These are phyloP conservation scores for Trachops cirrhosus DNA, from an alignment of 2,797 vertebrate species.

Conservation along the genomic window DNA sequence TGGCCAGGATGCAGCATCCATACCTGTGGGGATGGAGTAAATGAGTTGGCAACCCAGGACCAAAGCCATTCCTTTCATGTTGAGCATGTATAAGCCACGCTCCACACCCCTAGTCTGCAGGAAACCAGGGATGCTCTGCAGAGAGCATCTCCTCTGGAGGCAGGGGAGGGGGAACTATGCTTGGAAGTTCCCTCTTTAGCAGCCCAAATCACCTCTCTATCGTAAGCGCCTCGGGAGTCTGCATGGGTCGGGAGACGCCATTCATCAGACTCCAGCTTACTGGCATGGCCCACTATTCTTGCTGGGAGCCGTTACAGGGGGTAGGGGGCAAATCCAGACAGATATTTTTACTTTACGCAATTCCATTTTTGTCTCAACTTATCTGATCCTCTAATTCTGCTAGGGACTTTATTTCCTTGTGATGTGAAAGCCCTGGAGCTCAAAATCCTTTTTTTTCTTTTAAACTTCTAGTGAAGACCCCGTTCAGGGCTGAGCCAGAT, in stretches of 20 bases:
- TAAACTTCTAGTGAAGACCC: slow-evolving; percentile 31
- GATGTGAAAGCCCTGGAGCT: slow-evolving; percentile 58
- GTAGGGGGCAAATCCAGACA: neutral
- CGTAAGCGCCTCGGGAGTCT: neutral
- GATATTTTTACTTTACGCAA: slow-evolving; percentile 60
- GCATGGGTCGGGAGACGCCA: accelerated
- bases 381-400: slow-evolving; percentile 77
- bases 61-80: accelerated
- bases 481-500: slow-evolving; percentile 28
- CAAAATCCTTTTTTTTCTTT: slow-evolving; percentile 31
- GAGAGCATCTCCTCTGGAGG: neutral
- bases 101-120: accelerated
- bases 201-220: neutral
- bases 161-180: neutral
- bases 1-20: neutral
- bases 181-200: neutral
- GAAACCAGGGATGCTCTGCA: neutral
- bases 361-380: slow-evolving; percentile 65
- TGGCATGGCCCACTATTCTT: neutral
- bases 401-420: slow-evolving; percentile 75
- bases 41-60: neutral
- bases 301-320: neutral
- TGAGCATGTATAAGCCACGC: accelerated
- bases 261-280: neutral
- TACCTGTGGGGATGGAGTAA: accelerated